Percentiles rank a stretch among this genome's conserved stretches.
Evolutionary conservation across 2,113 vertebrate genomes (phyloP).

Genomic region (Xiphorhynchus elegans): DNA sequence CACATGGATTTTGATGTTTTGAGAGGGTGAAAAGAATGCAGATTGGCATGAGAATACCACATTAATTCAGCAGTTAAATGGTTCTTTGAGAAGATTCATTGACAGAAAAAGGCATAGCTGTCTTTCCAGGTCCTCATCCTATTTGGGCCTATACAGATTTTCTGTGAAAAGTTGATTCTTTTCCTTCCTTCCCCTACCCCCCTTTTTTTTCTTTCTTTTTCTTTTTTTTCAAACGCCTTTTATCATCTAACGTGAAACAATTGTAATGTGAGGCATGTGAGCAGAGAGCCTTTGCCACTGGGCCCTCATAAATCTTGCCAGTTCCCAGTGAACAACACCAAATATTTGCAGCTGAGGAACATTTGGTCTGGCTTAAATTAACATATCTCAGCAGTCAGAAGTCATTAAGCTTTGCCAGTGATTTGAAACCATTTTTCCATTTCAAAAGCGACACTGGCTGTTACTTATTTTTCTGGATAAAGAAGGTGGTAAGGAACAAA

Average conservation of each 20-base stretch:
- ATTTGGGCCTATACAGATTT: slow-evolving; percentile 44
- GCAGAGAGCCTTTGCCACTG: slow-evolving; percentile 80
- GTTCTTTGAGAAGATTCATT: slow-evolving; percentile 59
- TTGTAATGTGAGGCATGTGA: slow-evolving; percentile 79
- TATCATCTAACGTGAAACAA: slow-evolving; percentile 76
- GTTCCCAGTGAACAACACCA: slow-evolving; percentile 83
- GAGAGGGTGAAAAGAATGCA: slow-evolving; percentile 40
- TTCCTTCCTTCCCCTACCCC: not conserved
- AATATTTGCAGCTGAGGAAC: slow-evolving; percentile 87
- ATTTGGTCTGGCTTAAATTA: slow-evolving; percentile 86
- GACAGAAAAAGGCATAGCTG: slow-evolving; percentile 55
- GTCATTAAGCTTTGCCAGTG: slow-evolving; percentile 83
- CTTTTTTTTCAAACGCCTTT: slow-evolving; percentile 44
- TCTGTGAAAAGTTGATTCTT: slow-evolving; percentile 64
- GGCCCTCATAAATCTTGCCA: slow-evolving; percentile 85
- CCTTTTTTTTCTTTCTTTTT: not conserved
- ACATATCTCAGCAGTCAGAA: slow-evolving; percentile 87
- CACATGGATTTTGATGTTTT: slow-evolving; percentile 66
- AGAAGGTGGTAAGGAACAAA: slow-evolving; percentile 71
- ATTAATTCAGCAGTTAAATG: slow-evolving; percentile 64
- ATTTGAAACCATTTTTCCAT: slow-evolving; percentile 86
- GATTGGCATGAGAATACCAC: slow-evolving; percentile 45
- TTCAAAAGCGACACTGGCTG: slow-evolving; percentile 77
- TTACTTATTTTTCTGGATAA: slow-evolving; percentile 74
- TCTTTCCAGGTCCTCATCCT: slow-evolving; percentile 44